Evolutionary conservation across 2,113 vertebrate species (phyloP).

Genomic region (Pelmatolapia mariae): DNA sequence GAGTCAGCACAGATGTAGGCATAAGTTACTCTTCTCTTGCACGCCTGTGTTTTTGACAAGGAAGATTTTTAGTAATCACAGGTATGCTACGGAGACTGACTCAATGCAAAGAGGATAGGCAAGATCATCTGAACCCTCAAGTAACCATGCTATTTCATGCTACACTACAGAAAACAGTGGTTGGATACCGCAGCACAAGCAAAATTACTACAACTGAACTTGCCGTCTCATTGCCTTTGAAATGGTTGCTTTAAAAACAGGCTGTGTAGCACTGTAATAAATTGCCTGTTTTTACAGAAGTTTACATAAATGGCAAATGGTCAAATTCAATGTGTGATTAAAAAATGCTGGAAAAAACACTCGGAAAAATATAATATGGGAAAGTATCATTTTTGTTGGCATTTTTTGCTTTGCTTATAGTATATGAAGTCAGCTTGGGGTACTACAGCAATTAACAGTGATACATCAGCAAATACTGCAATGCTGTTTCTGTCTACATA

Average conservation of each 20-base stretch:
- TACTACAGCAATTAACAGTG: neutral
- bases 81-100: neutral
- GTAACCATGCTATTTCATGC: neutral
- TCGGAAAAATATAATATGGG: neutral
- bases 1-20: neutral
- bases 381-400: neutral
- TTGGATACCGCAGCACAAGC: neutral
- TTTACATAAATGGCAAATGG: neutral
- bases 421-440: neutral
- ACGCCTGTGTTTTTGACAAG: accelerated
- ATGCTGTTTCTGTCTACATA: neutral
- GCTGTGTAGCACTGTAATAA: neutral
- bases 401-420: neutral
- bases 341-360: neutral
- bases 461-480: neutral
- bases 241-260: neutral
- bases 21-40: neutral
- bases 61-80: neutral
- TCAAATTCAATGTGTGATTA: neutral
- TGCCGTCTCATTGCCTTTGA: accelerated
- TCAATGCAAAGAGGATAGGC: neutral
- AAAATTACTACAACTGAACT: neutral
- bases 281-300: neutral
- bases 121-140: neutral
- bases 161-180: neutral